Evolutionary conservation across 2,797 vertebrate species (phyloP).

Genomic region (Amniataba percoides): DNA sequence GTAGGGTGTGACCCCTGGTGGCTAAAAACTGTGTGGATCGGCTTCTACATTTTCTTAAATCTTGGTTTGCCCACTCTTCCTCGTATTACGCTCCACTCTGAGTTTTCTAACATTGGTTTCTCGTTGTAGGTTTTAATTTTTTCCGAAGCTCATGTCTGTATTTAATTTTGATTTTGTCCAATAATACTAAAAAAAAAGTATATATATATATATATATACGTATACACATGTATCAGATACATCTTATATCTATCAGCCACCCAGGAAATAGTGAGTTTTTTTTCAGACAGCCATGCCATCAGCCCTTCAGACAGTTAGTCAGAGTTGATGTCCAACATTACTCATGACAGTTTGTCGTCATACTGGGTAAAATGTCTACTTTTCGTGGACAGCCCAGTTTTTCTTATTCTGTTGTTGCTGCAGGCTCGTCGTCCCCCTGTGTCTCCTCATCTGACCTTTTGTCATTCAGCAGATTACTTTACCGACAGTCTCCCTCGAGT

Average conservation of each 20-base stretch:
- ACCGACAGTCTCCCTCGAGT: slow-evolving; percentile 35
- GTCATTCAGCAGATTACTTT: slow-evolving; percentile 54
- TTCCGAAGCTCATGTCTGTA: background rate
- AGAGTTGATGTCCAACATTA: slow-evolving; percentile 1
- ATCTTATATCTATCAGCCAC: background rate
- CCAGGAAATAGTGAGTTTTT: background rate
- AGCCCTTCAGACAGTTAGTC: background rate
- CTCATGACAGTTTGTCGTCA: slow-evolving; percentile 2
- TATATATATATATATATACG: too few species aligned
- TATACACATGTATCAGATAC: background rate
- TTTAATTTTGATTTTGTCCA: background rate
- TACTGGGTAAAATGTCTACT: background rate
- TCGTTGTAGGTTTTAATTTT: background rate
- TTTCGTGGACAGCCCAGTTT: slow-evolving; percentile 22
- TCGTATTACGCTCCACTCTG: background rate
- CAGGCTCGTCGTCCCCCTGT: slow-evolving; percentile 24
- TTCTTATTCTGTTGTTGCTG: slow-evolving; percentile 28
- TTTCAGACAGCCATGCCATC: background rate
- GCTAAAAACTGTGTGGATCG: slow-evolving; percentile 11
- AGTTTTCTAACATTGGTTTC: background rate
- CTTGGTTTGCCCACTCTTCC: background rate
- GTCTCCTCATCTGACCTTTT: slow-evolving; percentile 34
- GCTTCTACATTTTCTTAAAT: background rate
- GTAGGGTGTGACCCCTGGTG: slow-evolving; percentile 82
- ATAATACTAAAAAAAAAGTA: background rate